Base-by-base conservation (phyloP, 2,113 vertebrate genomes). In the Chaenogobius annularis region DNA sequence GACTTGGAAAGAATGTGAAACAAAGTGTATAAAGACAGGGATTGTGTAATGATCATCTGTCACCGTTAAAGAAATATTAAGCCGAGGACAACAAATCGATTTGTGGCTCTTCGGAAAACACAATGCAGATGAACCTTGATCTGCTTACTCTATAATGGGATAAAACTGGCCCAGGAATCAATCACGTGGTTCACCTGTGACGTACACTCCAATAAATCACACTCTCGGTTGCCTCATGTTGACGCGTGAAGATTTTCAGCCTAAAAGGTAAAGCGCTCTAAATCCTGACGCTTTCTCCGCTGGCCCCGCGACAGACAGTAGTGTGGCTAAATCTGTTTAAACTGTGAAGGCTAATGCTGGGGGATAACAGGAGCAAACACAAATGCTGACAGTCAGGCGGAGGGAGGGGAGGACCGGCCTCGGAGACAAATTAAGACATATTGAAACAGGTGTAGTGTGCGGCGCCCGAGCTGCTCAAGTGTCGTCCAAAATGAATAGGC, bases 311-410 rank as follows among this genome's bases (percentile, higher is more conserved):
- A 83, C 81, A 81, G 80, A 81, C 78, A 77, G 75, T 11, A 77
- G 75, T 13, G 58, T 37, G 52, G 83, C 73, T 86, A 71, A 87
- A 86, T 82, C 83, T 81, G 66, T 83, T 88, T 79, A 85, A 77
- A 81, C 74, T 83, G 83, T 84, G 84, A 84, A 82, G 73, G 83
- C 83, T 82, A 86, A 88, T 80, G 72, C 84, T 74, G n/a, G 10
- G 73, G 84, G 83, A 85, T 82, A 88, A 87, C 85, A 79, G 62
- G 68, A 84, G 82, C 67, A 77, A 77, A 73, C 80, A 74, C 44
- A 68, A 70, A 75, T 85, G 85, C 83, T 79, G 84, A 84, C 84
- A 85, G 83, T 68, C 77, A 66, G 79, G 80, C 83, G 72, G 78
- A 73, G 74, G 72, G 83, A 67, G 71, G 63, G 43, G 72, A 56